phyloP scores from a whole-genome alignment of 2,888 invertebrate genomes.

The Leptopilina syphax region DNA sequence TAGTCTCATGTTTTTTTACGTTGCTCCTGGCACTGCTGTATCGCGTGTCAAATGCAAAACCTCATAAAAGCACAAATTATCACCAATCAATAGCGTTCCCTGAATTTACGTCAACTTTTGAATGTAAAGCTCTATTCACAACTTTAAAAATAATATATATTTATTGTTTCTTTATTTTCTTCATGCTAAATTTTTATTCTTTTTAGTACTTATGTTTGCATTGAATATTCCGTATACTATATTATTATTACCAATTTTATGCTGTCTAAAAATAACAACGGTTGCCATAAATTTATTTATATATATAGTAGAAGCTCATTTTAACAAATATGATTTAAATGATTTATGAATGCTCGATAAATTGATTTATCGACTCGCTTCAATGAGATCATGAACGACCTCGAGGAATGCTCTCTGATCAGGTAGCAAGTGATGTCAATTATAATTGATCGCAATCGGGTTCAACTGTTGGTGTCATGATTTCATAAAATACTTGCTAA shows the following conservation, averaged over 20 bases:
- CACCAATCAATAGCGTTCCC: slow-evolving; percentile 11
- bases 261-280: neutral
- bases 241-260: no score
- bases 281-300: neutral
- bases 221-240: neutral
- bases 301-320: neutral
- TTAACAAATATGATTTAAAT: neutral
- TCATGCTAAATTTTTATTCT: neutral
- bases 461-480: slow-evolving; percentile 53
- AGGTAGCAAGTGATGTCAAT: slow-evolving; percentile 52
- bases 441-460: slow-evolving; percentile 49
- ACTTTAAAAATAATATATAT: no score
- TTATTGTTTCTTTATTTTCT: no score
- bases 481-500: slow-evolving; percentile 51
- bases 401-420: slow-evolving; percentile 38
- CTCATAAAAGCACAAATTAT: neutral
- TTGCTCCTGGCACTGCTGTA: neutral
- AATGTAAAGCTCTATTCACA: neutral
- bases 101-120: neutral
- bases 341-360: neutral
- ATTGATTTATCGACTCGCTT: slow-evolving; percentile 23
- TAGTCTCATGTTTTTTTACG: neutral
- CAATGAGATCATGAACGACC: slow-evolving; percentile 21
- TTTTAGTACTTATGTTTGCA: neutral
- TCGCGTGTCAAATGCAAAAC: slow-evolving; percentile 4